Percentiles rank a stretch among this genome's conserved stretches.
Conservation (phyloP, 2,113 vertebrate genomes). For the Myrmophylax atrothorax region DNA sequence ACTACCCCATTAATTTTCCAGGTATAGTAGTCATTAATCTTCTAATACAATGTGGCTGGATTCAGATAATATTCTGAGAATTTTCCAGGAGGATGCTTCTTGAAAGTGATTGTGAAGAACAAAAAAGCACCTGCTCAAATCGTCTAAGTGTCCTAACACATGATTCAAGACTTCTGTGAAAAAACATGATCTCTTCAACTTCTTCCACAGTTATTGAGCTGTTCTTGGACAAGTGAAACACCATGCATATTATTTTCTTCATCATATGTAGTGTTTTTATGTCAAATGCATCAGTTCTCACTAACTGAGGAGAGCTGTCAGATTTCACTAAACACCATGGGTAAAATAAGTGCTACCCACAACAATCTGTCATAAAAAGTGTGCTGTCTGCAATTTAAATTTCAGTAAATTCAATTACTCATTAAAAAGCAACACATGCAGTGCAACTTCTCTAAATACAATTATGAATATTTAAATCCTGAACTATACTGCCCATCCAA, state of each 20-base stretch:
- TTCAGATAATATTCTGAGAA: not conserved
- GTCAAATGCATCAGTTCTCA: not conserved
- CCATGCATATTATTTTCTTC: not conserved
- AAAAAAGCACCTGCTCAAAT: not conserved
- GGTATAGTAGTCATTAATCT: constrained; percentile 72
- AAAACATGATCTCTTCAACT: not conserved
- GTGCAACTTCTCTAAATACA: not conserved
- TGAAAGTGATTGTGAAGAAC: not conserved
- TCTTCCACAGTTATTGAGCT: not conserved
- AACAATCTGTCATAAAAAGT: constrained; percentile 7
- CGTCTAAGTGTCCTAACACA: not conserved
- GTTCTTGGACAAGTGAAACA: not conserved
- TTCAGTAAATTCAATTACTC: not conserved
- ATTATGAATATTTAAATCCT: not conserved
- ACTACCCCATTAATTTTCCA: constrained; percentile 96
- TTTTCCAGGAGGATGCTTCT: not conserved
- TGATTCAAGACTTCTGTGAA: not conserved
- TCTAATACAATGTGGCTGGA: not conserved
- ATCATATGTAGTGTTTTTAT: not conserved
- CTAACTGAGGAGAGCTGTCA: not conserved
- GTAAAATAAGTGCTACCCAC: constrained; percentile 20
- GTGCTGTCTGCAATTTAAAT: not conserved
- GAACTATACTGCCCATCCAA: not conserved
- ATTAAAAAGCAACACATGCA: not conserved
- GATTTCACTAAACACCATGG: not conserved